Base-by-base conservation (phyloP, 2,888 invertebrate species). In the Ypsolopha scabrella region DNA sequence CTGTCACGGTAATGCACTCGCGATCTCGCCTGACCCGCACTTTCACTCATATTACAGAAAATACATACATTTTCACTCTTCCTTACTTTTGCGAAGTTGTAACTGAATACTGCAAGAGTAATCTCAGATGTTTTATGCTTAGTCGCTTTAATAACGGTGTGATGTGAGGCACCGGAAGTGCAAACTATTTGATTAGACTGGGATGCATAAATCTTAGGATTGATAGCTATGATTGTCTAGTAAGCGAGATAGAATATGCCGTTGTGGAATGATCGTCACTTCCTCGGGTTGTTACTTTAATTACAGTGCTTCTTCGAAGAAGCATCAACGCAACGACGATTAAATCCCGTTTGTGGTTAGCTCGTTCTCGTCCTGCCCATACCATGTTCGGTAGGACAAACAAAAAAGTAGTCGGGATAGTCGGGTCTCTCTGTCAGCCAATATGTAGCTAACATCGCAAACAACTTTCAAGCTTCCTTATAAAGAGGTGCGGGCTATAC, bases 401-500 rank as follows among this genome's bases (percentile, higher is more conserved):
- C 39, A 58, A 67, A 69, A 68, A 68, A 70, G 64, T 60, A 55
- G 62, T 60, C 53, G 56, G 53, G 53, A 58, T 53, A 54, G 52
- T 52, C 58, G 52, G 55, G 52, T 51, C 58, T 50, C 35, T 48
- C 53, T 50, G 50, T 35, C 52, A 55, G 54, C 49, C 51, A 54
- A 53, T 51, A 46, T 53, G 50, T 58, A 56, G 59, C 57, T 62
- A 60, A 46, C 24, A 37, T 24, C 50, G 45, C 48, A 39, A 24
- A 24, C 48, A 51, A 53, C 43, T 64, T 63, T 68, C 79, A 78
- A 77, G 71, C 60, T 82, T 68, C 80, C 80, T 65, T 80, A 65
- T 81, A 78, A 64, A 79, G 80, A 70, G 58, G 58, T 67, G 58
- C 57, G 60, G 56, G 54, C 59, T 59, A 59, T 58, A 59, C 58